Conservation (phyloP, 2,888 invertebrate genomes). For the Biston betularia region DNA sequence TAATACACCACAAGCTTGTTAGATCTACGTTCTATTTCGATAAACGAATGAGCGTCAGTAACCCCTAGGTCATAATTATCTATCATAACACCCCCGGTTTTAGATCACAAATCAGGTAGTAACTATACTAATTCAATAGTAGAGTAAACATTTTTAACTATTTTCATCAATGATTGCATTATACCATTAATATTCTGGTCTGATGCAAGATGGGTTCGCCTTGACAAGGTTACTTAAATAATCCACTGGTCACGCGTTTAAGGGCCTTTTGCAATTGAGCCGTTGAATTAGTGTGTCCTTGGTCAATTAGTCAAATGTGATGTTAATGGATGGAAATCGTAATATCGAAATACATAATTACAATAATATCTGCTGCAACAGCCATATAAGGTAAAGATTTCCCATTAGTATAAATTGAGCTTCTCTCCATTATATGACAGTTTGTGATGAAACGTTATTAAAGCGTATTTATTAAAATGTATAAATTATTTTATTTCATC, state of each 20-base stretch:
- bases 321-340: conserved; percentile 33
- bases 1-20: conserved; percentile 31
- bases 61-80: background rate
- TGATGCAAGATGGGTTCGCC: conserved; percentile 55
- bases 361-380: conserved; percentile 39
- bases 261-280: conserved; percentile 41
- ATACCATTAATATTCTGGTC: conserved; percentile 48
- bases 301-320: conserved; percentile 34
- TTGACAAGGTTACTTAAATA: conserved; percentile 50
- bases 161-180: conserved; percentile 1
- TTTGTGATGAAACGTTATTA: conserved; percentile 17
- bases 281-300: conserved; percentile 33
- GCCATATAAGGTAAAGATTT: conserved; percentile 28
- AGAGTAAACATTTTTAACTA: background rate
- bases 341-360: background rate
- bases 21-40: background rate
- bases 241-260: conserved; percentile 43
- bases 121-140: too few relatives aligned
- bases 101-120: too few relatives aligned
- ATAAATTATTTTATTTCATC: conserved; percentile 14
- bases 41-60: background rate
- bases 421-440: conserved; percentile 19
- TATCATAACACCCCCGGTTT: too few relatives aligned
- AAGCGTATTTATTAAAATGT: conserved; percentile 8
- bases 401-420: conserved; percentile 34